phyloP scores from a whole-genome alignment of 2,797 vertebrate genomes.

The Bucorvus abyssinicus region DNA sequence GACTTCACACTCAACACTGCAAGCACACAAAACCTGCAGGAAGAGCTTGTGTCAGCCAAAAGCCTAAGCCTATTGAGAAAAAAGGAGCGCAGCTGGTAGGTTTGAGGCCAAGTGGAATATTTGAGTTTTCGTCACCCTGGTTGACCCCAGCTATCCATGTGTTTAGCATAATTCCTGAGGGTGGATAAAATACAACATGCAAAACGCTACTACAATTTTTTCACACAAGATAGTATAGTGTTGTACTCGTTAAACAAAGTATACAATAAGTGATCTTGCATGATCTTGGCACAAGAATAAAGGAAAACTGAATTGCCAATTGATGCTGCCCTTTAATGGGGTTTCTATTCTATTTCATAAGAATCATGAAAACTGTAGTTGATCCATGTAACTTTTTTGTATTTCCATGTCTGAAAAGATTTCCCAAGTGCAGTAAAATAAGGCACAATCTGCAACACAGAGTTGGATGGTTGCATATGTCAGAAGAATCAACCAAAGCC shows the following conservation, averaged over 20 bases:
- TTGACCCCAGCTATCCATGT: constrained; percentile 35
- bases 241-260: not conserved
- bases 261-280: not conserved
- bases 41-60: constrained; percentile 15
- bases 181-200: not conserved
- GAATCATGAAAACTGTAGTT: not conserved
- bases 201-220: not conserved
- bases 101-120: constrained; percentile 40
- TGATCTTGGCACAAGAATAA: not conserved
- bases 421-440: constrained; percentile 11
- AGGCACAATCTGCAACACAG: not conserved
- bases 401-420: not conserved
- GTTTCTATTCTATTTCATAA: constrained; percentile 16
- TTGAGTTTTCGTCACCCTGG: constrained; percentile 46
- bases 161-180: not conserved
- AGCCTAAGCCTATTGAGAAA: constrained; percentile 30
- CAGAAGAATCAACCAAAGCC: not conserved
- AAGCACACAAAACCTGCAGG: not conserved
- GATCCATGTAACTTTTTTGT: not conserved
- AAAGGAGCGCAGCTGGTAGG: constrained; percentile 43
- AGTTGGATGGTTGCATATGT: not conserved
- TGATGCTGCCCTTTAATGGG: constrained; percentile 17
- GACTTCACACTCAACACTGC: not conserved
- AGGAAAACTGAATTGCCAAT: not conserved
- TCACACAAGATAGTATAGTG: not conserved